phyloP scores from a whole-genome alignment of 1,140 invertebrate genomes.

The Coenobita brevimanus region DNA sequence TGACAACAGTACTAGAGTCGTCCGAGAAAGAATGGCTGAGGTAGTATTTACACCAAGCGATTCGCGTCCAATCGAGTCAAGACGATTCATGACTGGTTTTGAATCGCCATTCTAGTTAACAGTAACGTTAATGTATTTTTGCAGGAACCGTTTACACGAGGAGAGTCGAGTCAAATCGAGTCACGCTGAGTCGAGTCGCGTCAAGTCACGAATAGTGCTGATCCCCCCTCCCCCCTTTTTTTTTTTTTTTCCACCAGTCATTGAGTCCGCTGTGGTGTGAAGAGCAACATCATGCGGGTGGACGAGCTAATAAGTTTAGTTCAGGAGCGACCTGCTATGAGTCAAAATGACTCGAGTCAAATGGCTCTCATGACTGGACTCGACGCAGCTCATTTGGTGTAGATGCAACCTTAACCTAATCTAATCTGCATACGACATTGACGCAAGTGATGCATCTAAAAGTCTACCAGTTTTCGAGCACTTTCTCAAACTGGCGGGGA shows the following conservation, averaged over 20 bases:
- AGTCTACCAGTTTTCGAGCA: too few species aligned
- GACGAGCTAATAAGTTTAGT: neutral
- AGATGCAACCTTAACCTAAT: too few species aligned
- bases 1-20: too few species aligned
- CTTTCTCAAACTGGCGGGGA: too few species aligned
- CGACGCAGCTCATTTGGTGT: too few species aligned
- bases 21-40: too few species aligned
- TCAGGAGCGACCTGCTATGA: slow-evolving; percentile 23
- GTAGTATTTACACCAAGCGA: neutral
- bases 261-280: neutral
- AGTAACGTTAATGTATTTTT: neutral
- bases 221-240: too few species aligned
- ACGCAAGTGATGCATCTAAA: too few species aligned
- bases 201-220: slow-evolving; percentile 11
- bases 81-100: neutral
- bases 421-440: too few species aligned
- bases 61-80: neutral
- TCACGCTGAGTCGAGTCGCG: neutral
- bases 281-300: neutral
- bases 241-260: slow-evolving; percentile 18
- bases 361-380: too few species aligned
- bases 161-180: slow-evolving; percentile 6
- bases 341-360: too few species aligned
- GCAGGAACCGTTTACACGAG: neutral
- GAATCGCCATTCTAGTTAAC: slow-evolving; percentile 14